phyloP scores from a whole-genome alignment of 2,113 vertebrate genomes.

The Oenanthe oenanthe region DNA sequence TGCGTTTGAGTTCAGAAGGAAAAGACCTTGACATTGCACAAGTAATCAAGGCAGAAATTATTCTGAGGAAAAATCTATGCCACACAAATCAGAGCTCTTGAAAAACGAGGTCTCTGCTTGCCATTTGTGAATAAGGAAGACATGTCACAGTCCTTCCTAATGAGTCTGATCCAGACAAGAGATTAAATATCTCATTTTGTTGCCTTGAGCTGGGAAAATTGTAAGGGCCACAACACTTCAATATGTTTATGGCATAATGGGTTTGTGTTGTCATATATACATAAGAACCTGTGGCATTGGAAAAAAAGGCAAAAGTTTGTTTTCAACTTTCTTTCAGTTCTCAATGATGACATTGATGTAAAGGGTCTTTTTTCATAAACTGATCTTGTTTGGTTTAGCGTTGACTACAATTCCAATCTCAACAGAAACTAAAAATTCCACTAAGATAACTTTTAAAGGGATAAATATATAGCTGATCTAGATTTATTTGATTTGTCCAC shows the following conservation, averaged over 20 bases:
- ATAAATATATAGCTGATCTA: neutral
- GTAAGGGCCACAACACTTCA: constrained; percentile 9
- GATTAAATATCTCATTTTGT: constrained; percentile 18
- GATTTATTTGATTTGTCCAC: neutral
- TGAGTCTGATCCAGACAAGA: constrained; percentile 21
- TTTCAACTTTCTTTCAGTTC: neutral
- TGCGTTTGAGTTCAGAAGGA: neutral
- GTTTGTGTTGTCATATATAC: neutral
- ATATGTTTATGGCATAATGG: neutral
- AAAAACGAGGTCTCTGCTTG: constrained; percentile 24
- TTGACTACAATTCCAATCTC: neutral
- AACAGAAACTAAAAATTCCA: neutral
- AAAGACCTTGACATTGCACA: neutral
- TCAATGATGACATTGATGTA: neutral
- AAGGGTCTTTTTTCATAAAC: neutral
- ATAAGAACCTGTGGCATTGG: neutral
- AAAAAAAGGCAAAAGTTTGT: neutral
- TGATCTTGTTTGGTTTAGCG: neutral
- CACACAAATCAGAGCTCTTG: constrained; percentile 7
- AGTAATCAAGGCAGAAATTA: constrained; percentile 15
- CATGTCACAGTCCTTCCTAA: neutral
- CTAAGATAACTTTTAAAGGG: neutral
- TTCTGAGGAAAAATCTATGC: neutral
- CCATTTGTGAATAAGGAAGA: constrained; percentile 10
- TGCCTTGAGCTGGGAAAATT: neutral